Conservation (phyloP, 2,888 invertebrate species). For the Pocota personata region DNA sequence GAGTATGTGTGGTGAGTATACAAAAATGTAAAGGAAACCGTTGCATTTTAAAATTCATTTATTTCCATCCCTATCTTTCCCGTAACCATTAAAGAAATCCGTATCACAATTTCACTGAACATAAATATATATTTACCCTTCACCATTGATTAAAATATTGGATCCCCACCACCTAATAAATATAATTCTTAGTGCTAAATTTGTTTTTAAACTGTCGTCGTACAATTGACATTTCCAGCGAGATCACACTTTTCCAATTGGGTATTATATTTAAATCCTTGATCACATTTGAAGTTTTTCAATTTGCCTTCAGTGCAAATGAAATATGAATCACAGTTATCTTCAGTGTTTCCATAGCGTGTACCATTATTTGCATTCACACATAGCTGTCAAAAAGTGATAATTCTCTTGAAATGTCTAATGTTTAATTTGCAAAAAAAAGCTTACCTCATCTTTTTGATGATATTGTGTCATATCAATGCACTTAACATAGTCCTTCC, state of each 20-base stretch:
- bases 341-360: constrained; percentile 66
- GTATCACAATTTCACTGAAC: constrained; percentile 9
- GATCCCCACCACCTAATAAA: not conserved
- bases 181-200: not conserved
- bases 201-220: not conserved
- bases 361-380: constrained; percentile 48
- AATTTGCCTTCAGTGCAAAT: constrained; percentile 65
- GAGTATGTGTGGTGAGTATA: too few species aligned
- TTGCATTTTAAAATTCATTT: not conserved
- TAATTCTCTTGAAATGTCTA: not conserved
- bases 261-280: constrained; percentile 27
- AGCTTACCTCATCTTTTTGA: not conserved
- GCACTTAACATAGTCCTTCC: constrained; percentile 64
- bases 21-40: not conserved
- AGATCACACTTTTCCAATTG: constrained; percentile 40
- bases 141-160: not conserved
- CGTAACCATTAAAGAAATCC: not conserved
- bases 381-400: constrained; percentile 31
- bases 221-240: constrained; percentile 51
- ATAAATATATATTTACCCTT: not conserved
- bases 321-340: constrained; percentile 75
- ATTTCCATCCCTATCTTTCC: not conserved
- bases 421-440: not conserved
- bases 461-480: not conserved
- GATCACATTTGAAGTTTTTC: constrained; percentile 15